Percentiles rank a stretch among this genome's conserved stretches.
Evolutionary conservation across 1,140 invertebrate species (phyloP).

Genomic region (Heliconius himera): DNA sequence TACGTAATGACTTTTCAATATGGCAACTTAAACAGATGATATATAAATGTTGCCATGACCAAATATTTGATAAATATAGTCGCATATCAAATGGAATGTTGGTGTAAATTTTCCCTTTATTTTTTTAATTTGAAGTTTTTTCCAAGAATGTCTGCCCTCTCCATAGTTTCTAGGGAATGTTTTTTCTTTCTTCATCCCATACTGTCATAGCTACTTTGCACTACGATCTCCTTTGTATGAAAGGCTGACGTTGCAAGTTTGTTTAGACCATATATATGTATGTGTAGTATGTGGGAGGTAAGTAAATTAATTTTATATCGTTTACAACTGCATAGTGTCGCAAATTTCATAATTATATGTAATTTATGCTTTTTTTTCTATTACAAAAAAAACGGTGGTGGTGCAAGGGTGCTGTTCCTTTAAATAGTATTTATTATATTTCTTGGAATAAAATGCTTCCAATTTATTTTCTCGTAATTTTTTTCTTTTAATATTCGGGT

Average conservation of each 20-base stretch:
- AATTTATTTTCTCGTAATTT: background rate
- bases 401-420: background rate
- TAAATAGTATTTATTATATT: background rate
- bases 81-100: slow-evolving; percentile 81
- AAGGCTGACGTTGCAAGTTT: slow-evolving; percentile 74
- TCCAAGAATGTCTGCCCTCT: slow-evolving; percentile 71
- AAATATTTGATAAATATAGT: slow-evolving; percentile 54
- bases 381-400: background rate
- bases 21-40: slow-evolving; percentile 17
- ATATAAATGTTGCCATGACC: slow-evolving; percentile 70
- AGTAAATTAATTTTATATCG: slow-evolving; percentile 7
- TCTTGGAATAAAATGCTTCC: background rate
- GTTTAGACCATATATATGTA: slow-evolving; percentile 46
- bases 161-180: slow-evolving; percentile 74
- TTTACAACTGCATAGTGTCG: slow-evolving; percentile 9
- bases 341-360: background rate
- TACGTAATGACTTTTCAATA: slow-evolving; percentile 17
- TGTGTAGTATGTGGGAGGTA: slow-evolving; percentile 49
- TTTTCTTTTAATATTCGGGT: background rate
- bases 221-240: slow-evolving; percentile 67
- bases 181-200: slow-evolving; percentile 62
- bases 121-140: slow-evolving; percentile 59
- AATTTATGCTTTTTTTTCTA: background rate
- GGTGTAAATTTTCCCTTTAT: slow-evolving; percentile 77
- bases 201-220: slow-evolving; percentile 73